Evolutionary conservation across 2,888 invertebrate species (phyloP), one percentile per base, ranked within the genome.

Genomic region (Acheta domesticus): DNA sequence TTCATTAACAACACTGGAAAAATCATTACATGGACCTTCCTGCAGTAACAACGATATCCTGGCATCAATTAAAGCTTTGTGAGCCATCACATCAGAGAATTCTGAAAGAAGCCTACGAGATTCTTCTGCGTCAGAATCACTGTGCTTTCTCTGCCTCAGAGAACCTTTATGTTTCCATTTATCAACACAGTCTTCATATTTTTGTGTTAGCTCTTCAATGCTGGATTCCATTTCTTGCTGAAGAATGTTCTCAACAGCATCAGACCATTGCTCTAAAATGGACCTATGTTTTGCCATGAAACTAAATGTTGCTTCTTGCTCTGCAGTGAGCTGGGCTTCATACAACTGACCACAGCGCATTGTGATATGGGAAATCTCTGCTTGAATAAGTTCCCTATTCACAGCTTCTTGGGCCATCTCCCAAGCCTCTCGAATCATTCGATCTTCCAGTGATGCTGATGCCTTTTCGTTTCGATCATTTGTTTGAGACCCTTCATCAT

Each of bases 61-160:
- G 79, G 94, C 93, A 87, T 94, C 93, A 79, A 94, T 91, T 80
- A 94, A 87, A 74, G 93, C 92, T 86, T 93, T 93, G 83, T 93
- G 93, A 49, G 93, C 93, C 77, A 93, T 88, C 79, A 93, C 89
- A 84, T 93, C 93, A 19, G 93, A 92, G 84, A 92, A 92, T 85
- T 92, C 92, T 75, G 89, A 88, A 80, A 93, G 85, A 50, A 92
- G 84, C 78, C 87, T 87, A 21, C 88, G 81, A 3, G 83, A 82
- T 36, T 84, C 84, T 79, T 84, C 82, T 78, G 83, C 83, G 36
- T 83, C 83, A 48, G 83, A 83, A 75, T 84, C 83, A n/a, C 78
- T 76, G 74, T 78, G 78, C 21, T 36, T 75, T 23, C 48, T 23
- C 21, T 80, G 79, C 36, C 77, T 50, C 12, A 80, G 50, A 19